Conservation (phyloP, 2,113 vertebrate species). For the Siniperca chuatsi region DNA sequence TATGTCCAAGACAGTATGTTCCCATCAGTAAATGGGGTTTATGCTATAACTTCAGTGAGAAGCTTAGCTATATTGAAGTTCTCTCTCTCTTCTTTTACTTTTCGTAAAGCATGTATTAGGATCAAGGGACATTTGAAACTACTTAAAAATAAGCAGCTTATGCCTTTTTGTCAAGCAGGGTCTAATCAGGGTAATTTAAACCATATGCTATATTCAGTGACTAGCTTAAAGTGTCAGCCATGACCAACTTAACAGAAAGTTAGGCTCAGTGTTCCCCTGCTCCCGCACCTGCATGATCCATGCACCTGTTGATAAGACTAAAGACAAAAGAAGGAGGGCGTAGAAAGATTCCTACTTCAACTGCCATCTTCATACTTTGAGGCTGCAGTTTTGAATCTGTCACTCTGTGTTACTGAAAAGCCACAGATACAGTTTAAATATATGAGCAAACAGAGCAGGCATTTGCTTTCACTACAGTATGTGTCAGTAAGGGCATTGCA, state of each 20-base stretch:
- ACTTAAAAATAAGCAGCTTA: slow-evolving; percentile 82
- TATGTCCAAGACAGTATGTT: slow-evolving; percentile 22
- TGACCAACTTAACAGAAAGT: slow-evolving; percentile 74
- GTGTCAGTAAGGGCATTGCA: not conserved
- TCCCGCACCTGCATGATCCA: slow-evolving; percentile 34
- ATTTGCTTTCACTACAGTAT: slow-evolving; percentile 3
- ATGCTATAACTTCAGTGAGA: slow-evolving; percentile 51
- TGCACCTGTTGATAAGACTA: slow-evolving; percentile 58
- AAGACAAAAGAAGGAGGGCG: slow-evolving; percentile 33
- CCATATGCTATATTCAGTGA: slow-evolving; percentile 67
- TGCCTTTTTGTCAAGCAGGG: slow-evolving; percentile 71
- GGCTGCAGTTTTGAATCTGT: not conserved
- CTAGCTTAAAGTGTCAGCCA: slow-evolving; percentile 75
- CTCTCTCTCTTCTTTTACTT: slow-evolving; percentile 28
- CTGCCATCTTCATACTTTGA: not conserved
- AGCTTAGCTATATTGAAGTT: slow-evolving; percentile 57
- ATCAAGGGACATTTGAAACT: slow-evolving; percentile 76
- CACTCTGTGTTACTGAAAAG: not conserved
- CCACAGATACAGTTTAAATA: not conserved
- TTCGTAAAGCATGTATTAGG: slow-evolving; percentile 61
- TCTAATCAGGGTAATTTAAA: slow-evolving; percentile 81
- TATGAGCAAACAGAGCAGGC: slow-evolving; percentile 1
- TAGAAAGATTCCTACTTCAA: not conserved
- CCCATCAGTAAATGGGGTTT: slow-evolving; percentile 46
- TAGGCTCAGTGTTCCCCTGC: slow-evolving; percentile 44